Evolutionary conservation across 2,113 vertebrate genomes (phyloP).

Genomic region (Trinectes maculatus): DNA sequence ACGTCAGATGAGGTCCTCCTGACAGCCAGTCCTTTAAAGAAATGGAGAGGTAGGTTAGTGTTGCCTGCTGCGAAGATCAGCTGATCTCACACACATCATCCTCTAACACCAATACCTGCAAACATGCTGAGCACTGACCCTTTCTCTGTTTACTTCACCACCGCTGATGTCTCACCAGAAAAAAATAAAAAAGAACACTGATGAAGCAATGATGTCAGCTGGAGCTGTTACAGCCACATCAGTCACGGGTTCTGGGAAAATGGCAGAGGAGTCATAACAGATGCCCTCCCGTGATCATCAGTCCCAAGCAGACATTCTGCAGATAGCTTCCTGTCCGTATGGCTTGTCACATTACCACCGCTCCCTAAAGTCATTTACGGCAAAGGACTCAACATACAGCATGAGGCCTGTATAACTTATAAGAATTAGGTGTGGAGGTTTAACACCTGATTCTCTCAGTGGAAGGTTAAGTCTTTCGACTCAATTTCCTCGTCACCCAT

Average conservation of each 20-base stretch:
- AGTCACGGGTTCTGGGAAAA: constrained; percentile 71
- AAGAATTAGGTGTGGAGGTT: constrained; percentile 23
- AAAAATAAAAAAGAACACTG: constrained; percentile 22
- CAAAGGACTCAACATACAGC: constrained; percentile 15
- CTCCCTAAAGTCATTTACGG: constrained; percentile 55
- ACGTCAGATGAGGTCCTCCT: constrained; percentile 18
- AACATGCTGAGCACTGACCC: neutral
- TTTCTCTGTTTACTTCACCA: neutral
- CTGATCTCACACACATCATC: neutral
- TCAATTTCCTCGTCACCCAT: neutral
- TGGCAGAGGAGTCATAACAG: constrained; percentile 40
- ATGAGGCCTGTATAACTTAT: neutral
- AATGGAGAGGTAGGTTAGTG: constrained; percentile 24
- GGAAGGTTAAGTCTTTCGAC: neutral
- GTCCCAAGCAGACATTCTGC: constrained; percentile 58
- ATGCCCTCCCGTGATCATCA: constrained; percentile 41
- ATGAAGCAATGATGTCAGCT: constrained; percentile 37
- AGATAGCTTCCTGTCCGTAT: constrained; percentile 71
- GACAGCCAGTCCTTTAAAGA: constrained; percentile 35
- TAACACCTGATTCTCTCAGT: constrained; percentile 11
- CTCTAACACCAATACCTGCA: neutral
- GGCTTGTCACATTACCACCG: constrained; percentile 65
- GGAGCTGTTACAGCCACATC: constrained; percentile 12
- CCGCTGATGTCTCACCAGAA: constrained; percentile 12
- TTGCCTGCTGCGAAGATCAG: no score